phyloP scores from a whole-genome alignment of 2,888 invertebrate species.

The Agapostemon virescens region DNA sequence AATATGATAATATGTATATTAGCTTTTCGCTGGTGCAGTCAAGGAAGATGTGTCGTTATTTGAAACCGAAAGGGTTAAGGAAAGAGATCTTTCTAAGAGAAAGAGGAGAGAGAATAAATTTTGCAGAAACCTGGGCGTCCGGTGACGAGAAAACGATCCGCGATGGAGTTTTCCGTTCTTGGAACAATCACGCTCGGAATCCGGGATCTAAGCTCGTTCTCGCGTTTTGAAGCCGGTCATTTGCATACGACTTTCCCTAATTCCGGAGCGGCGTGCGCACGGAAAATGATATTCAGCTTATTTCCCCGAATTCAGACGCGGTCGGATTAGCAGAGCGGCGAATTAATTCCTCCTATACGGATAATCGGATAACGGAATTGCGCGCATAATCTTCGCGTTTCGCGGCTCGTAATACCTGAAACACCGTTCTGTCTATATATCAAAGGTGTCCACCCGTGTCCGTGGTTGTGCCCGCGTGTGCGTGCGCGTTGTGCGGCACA shows the following conservation, averaged over 20 bases:
- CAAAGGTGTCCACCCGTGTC: neutral
- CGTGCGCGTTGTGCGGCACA: neutral
- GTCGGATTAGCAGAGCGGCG: conserved; percentile 27
- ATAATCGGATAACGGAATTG: conserved; percentile 47
- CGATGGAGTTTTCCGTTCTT: neutral
- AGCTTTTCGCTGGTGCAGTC: too few relatives aligned
- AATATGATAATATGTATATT: too few relatives aligned
- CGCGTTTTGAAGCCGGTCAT: neutral
- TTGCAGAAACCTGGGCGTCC: neutral
- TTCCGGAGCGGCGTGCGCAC: conserved; percentile 7
- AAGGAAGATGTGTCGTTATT: too few relatives aligned
- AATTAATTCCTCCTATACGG: conserved; percentile 37
- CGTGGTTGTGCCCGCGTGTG: neutral
- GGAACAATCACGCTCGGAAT: neutral
- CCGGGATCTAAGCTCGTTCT: neutral
- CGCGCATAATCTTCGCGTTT: conserved; percentile 46
- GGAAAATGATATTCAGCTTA: conserved; percentile 34
- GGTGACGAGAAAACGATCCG: neutral
- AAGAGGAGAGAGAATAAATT: neutral
- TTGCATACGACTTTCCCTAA: neutral
- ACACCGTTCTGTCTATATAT: conserved; percentile 11
- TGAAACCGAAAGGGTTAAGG: too few relatives aligned
- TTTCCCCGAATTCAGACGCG: conserved; percentile 18
- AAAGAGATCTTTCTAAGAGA: neutral
- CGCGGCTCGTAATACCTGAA: conserved; percentile 29